phyloP scores from a whole-genome alignment of 2,797 vertebrate species.

The Capromys pilorides region DNA sequence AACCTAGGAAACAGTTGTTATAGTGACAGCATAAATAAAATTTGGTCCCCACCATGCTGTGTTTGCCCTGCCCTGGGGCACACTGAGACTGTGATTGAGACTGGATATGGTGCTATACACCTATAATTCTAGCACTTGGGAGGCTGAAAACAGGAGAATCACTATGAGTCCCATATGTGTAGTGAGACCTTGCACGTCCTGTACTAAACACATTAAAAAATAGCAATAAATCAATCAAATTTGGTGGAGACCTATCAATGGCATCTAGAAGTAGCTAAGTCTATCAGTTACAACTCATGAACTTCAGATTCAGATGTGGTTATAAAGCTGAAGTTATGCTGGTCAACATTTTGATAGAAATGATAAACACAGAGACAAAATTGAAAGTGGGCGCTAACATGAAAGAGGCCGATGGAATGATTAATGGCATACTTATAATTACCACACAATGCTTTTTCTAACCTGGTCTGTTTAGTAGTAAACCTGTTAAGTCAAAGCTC shows the following conservation, averaged over 20 bases:
- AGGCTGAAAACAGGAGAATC: too few relatives aligned
- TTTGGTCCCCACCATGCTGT: too few relatives aligned
- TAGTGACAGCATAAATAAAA: neutral
- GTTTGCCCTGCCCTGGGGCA: too few relatives aligned
- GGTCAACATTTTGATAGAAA: neutral
- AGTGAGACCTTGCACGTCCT: too few relatives aligned
- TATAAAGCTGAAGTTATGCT: neutral
- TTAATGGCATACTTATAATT: neutral
- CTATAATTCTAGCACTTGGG: too few relatives aligned
- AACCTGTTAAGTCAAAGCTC: neutral
- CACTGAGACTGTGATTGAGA: too few relatives aligned
- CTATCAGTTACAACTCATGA: neutral
- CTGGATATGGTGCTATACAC: rapidly evolving
- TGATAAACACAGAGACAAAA: neutral
- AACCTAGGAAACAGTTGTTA: neutral
- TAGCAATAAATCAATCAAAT: neutral
- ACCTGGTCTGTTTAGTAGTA: neutral
- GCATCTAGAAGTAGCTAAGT: neutral
- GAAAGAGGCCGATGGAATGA: neutral
- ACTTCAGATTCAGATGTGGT: neutral
- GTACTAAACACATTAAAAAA: too few relatives aligned
- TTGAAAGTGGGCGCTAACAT: neutral
- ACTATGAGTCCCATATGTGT: too few relatives aligned
- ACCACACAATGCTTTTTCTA: neutral
- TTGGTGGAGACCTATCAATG: neutral